These are phyloP conservation scores for Hecatera dysodea DNA, from an alignment of 2,888 invertebrate genomes.

Conservation along the genomic window DNA sequence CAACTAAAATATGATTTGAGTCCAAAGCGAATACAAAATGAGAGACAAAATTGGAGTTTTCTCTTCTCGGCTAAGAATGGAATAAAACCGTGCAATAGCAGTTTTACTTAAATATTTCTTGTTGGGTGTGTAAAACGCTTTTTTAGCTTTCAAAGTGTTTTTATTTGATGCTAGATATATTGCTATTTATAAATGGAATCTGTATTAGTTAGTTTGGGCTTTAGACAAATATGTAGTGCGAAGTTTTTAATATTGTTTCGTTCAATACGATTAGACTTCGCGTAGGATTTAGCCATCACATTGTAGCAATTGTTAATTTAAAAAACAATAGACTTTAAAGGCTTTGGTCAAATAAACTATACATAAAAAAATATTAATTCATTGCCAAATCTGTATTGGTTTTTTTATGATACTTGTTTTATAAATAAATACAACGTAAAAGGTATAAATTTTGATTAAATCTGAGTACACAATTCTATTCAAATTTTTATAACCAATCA, in stretches of 20 bases:
- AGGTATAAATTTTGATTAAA: not conserved
- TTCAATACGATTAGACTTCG: not conserved
- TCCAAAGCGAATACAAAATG: constrained; percentile 80
- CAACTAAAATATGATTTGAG: constrained; percentile 81
- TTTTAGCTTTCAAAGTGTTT: constrained; percentile 55
- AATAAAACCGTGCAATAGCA: constrained; percentile 73
- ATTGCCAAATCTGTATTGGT: no score
- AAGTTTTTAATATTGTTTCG: not conserved
- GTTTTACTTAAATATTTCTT: constrained; percentile 76
- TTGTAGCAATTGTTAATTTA: not conserved
- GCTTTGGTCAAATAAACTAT: not conserved
- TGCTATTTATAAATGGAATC: constrained; percentile 24
- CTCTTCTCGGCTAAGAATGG: constrained; percentile 74
- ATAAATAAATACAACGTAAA: not conserved
- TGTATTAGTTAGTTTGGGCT: not conserved
- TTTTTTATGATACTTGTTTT: not conserved
- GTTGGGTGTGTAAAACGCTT: constrained; percentile 71
- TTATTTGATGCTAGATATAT: constrained; percentile 41
- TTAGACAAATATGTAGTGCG: not conserved
- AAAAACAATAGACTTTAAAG: not conserved
- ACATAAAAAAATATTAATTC: no score
- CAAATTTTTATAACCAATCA: not conserved
- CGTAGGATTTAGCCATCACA: not conserved
- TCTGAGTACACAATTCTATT: no score
- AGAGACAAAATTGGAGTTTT: constrained; percentile 80